Base-by-base conservation (phyloP, 2,113 vertebrate genomes). In the Eretmochelys imbricata region DNA sequence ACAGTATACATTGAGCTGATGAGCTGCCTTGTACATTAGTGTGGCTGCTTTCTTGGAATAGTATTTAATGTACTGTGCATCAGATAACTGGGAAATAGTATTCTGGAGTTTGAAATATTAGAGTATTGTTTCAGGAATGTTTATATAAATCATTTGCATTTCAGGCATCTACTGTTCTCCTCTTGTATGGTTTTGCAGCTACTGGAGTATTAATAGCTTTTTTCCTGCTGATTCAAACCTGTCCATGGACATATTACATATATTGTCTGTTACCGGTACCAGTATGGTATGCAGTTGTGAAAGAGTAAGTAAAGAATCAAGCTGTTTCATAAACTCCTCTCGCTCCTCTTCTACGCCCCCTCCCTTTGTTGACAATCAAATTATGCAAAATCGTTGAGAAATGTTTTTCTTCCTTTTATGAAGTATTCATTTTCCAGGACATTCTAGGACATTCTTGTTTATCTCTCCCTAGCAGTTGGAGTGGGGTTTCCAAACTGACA, bases 201-300 rank as follows among this genome's bases (percentile, higher is more conserved):
- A 46, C 98, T 93, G 98, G 98, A 49, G 35, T 98, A 83, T 94
- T 96, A 42, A 98, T 99, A 90, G 91, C 95, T 8, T 85, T 98
- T 42, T 99, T 99, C 93, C 98, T 99, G 97, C 96, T 98, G 89
- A 97, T 99, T 96, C 99, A 99, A 98, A 98, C 97, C 48, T 98
- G 98, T 96, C 99, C 99, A 51, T 96, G 99, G 97, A 99, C 99
- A 3, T 99, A 99, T 89, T 99, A 99, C 42, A 17, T 99, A 81
- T 99, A 99, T 96, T 99, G 99, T 90, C 97, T 99, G 88, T 98
- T 99, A 91, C 99, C 99, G 10, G 97, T 99, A n/a, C 98, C 98
- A 8, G 95, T 99, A 8, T 99, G 99, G 99, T 99, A 99, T 98
- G 98, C 98, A 35, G 99, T 99, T 84, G 95, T 99, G 3, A 99